Base-by-base conservation (phyloP, 2,888 invertebrate species). In the Apotomis betuletana region DNA sequence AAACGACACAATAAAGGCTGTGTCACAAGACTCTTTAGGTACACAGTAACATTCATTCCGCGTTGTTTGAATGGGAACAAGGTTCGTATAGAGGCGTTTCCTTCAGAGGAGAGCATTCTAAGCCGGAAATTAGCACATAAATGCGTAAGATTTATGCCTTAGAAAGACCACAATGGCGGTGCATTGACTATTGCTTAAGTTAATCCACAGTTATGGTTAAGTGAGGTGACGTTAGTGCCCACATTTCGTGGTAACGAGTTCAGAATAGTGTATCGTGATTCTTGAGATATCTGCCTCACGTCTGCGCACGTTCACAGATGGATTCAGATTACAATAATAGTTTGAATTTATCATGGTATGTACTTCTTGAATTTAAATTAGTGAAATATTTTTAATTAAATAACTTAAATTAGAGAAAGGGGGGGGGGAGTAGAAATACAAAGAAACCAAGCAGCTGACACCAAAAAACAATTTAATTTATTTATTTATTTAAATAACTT, bases 51-150 rank as follows among this genome's bases (percentile, higher is more conserved):
- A 60, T 70, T 60, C 38, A 70, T 54, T 65, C 52, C 52, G 60
- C 49, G 51, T 60, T 36, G 55, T 61, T 69, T 62, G 36, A 70
- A 65, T 55, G 38, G 60, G 57, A 57, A 52, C 55, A 46, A 41
- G 38, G 59, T n/a, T 38, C 38, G 52, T 49, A 49, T n/a, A 60
- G 55, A 67, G 57, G 51, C 44, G 51, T 55, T 71, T 70, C 64
- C 70, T 67, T 57, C 51, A 46, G n/a, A 38, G 46, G 55, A 60
- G 62, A 60, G 55, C 51, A 54, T 69, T 61, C 71, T 36, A 15
- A 57, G 67, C 51, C 67, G 71, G 71, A 71, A 71, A 67, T 71
- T 57, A 67, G 55, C 57, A 41, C 71, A 67, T 61, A 71, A 71
- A 67, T 51, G 57, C 51, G 55, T 44, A 15, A 61, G 51, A 71